These are phyloP conservation scores for Volucella inanis DNA, from an alignment of 2,888 invertebrate species.

Conservation along the genomic window DNA sequence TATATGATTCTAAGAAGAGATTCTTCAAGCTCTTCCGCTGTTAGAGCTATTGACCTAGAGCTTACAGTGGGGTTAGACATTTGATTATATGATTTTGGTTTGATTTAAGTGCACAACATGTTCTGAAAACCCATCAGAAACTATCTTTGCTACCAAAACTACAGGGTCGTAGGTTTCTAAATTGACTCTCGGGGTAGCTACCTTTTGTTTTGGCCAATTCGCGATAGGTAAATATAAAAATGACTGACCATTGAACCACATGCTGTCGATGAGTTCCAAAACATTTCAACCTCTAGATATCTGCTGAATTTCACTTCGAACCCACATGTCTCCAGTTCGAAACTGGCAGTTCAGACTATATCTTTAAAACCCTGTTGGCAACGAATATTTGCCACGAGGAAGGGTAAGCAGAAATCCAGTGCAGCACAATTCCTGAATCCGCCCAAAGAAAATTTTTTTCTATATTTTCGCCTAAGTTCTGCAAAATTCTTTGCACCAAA, in stretches of 20 bases:
- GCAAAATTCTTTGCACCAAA: not conserved
- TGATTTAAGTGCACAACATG: not conserved
- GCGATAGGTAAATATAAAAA: not conserved
- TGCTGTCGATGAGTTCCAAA: not conserved
- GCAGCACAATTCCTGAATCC: conserved; percentile 11
- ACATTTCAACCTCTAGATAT: not conserved
- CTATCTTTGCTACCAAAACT: not conserved
- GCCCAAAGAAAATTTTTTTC: conserved; percentile 7
- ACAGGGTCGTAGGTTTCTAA: not conserved
- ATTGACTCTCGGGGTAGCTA: not conserved
- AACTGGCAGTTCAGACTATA: not conserved
- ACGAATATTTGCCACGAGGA: conserved; percentile 30
- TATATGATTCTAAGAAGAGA: not conserved
- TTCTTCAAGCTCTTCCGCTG: conserved; percentile 19
- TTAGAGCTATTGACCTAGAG: conserved; percentile 4
- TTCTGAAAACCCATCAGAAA: not conserved
- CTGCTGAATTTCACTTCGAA: conserved; percentile 14
- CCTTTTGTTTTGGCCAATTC: conserved; percentile 19
- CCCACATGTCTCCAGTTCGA: conserved; percentile 14
- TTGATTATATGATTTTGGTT: not conserved
- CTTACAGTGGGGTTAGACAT: conserved; percentile 6
- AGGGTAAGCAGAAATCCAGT: conserved; percentile 15
- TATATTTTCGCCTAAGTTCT: not conserved
- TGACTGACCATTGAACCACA: conserved; percentile 5
- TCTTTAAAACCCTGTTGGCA: conserved; percentile 12